Evolutionary conservation across 2,113 vertebrate species (phyloP).

Genomic region (Clarias magur): DNA sequence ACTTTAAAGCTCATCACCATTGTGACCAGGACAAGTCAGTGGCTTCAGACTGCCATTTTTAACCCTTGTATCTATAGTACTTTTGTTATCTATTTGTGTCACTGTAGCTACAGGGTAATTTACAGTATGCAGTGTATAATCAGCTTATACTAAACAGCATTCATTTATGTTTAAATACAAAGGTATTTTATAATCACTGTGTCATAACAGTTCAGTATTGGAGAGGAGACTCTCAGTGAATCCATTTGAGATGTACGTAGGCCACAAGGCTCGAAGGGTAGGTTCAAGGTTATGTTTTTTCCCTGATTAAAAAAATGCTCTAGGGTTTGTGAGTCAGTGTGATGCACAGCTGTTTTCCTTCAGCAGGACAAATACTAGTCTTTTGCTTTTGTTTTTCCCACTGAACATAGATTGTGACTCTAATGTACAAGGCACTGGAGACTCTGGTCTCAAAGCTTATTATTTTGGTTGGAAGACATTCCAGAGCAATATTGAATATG

Average conservation of each 20-base stretch:
- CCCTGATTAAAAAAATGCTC: conserved; percentile 65
- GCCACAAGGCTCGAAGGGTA: conserved; percentile 51
- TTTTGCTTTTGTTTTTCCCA: conserved; percentile 1
- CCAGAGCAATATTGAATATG: conserved; percentile 16
- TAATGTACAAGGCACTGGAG: conserved; percentile 43
- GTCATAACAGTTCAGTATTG: not conserved
- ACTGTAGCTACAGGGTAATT: not conserved
- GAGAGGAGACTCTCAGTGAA: conserved; percentile 20
- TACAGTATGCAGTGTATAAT: not conserved
- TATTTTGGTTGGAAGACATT: conserved; percentile 43
- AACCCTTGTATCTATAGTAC: not conserved
- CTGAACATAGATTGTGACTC: conserved; percentile 35
- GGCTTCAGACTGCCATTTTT: not conserved
- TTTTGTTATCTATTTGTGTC: not conserved
- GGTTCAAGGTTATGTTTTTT: conserved; percentile 56
- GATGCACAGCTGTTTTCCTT: conserved; percentile 30
- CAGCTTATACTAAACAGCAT: not conserved
- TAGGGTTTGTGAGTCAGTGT: conserved; percentile 48
- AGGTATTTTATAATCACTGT: not conserved
- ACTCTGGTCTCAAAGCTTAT: conserved; percentile 48
- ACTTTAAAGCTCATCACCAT: not conserved
- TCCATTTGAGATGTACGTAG: conserved; percentile 54
- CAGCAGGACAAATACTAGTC: conserved; percentile 29
- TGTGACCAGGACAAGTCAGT: not conserved
- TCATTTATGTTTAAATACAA: not conserved